Evolutionary conservation across 1,140 invertebrate genomes (phyloP).

Genomic region (Drosophila subpulchrella): DNA sequence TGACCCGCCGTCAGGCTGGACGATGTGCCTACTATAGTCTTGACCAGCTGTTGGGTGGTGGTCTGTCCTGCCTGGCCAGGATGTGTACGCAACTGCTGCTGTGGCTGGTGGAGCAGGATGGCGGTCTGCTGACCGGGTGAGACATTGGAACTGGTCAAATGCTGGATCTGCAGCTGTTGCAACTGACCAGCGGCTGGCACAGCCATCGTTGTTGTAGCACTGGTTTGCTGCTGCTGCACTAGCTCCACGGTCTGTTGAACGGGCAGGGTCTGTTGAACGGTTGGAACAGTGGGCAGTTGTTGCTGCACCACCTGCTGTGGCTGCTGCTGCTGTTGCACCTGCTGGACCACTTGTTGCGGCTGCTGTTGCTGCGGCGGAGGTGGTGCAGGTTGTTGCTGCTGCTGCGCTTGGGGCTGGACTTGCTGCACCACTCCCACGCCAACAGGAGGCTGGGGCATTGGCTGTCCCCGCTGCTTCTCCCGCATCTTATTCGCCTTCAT

Average conservation of each 20-base stretch:
- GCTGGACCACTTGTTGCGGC: conserved; percentile 29
- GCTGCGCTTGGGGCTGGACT: conserved; percentile 40
- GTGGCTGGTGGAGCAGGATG: conserved; percentile 66
- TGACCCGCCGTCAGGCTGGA: conserved; percentile 65
- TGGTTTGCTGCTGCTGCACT: conserved; percentile 49
- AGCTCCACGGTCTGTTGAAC: conserved; percentile 57
- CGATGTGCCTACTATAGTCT: conserved; percentile 75
- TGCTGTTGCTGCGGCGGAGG: conserved; percentile 21
- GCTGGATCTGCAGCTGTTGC: conserved; percentile 70
- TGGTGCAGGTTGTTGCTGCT: conserved; percentile 35
- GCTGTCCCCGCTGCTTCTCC: conserved; percentile 73
- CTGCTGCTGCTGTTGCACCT: conserved; percentile 29
- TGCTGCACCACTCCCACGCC: conserved; percentile 38
- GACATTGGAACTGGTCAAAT: conserved; percentile 60
- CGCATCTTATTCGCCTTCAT: conserved; percentile 92
- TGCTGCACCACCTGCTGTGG: conserved; percentile 57
- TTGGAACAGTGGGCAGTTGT: conserved; percentile 37
- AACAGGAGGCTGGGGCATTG: conserved; percentile 53
- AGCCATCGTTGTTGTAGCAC: conserved; percentile 52
- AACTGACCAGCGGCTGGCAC: conserved; percentile 56
- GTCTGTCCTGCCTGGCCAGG: conserved; percentile 28
- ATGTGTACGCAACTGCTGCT: conserved; percentile 60
- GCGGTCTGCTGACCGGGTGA: conserved; percentile 63
- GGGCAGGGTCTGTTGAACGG: conserved; percentile 21
- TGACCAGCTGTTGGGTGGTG: conserved; percentile 76